These are phyloP conservation scores for Misgurnus mizolepis DNA, from an alignment of 2,113 vertebrate species.

Conservation along the genomic window DNA sequence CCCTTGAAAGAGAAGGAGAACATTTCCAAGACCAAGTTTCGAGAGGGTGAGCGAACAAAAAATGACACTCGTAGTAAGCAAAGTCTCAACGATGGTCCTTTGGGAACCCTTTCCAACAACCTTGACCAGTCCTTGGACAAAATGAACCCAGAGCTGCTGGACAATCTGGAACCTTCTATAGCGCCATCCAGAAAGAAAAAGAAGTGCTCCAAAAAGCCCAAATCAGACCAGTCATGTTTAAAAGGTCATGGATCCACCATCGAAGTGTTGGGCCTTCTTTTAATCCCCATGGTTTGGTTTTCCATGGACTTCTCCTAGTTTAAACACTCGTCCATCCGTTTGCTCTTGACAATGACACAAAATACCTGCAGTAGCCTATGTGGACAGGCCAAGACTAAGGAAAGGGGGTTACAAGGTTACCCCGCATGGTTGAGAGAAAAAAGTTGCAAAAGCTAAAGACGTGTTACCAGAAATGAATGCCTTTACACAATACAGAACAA, in stretches of 20 bases:
- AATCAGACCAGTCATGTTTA: conserved; percentile 90
- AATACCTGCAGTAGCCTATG: conserved; percentile 67
- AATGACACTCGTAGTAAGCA: conserved; percentile 90
- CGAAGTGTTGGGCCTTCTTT: conserved; percentile 62
- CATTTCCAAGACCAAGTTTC: conserved; percentile 86
- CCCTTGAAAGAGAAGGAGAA: conserved; percentile 90
- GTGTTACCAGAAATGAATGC: conserved; percentile 81
- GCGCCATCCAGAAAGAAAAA: conserved; percentile 90
- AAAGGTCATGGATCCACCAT: conserved; percentile 68
- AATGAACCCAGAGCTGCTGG: conserved; percentile 81
- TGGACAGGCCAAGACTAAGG: conserved; percentile 66
- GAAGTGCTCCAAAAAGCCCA: conserved; percentile 93
- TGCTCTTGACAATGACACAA: conserved; percentile 76
- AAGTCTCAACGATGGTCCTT: conserved; percentile 87
- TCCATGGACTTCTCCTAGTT: conserved; percentile 76
- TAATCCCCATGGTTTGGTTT: conserved; percentile 71
- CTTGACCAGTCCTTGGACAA: conserved; percentile 84
- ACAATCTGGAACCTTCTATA: conserved; percentile 86
- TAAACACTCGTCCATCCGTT: conserved; percentile 63
- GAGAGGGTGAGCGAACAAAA: conserved; percentile 80
- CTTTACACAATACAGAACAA: conserved; percentile 79
- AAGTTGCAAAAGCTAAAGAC: conserved; percentile 63
- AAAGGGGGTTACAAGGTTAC: conserved; percentile 58
- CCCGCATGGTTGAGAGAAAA: conserved; percentile 60
- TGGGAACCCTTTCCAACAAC: conserved; percentile 89